Percentiles rank a stretch among this genome's conserved stretches.
These are phyloP conservation scores for Ibycter americanus DNA, from an alignment of 2,797 vertebrate species.

Conservation along the genomic window DNA sequence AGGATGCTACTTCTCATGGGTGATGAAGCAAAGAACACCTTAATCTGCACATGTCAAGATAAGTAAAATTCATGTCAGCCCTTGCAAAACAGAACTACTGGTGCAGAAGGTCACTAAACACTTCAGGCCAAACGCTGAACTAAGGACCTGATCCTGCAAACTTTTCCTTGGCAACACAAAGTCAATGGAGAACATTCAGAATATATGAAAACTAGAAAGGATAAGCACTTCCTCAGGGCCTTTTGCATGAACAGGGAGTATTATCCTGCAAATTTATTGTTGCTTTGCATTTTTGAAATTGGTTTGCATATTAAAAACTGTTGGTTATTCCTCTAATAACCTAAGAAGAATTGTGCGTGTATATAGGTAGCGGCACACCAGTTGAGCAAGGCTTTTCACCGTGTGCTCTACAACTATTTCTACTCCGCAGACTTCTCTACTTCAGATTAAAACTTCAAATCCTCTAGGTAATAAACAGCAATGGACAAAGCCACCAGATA, in stretches of 20 bases:
- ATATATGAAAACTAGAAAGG: neutral
- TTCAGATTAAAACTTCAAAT: neutral
- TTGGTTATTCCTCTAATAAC: neutral
- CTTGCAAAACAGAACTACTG: neutral
- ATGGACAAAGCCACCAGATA: neutral
- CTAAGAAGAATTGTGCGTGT: neutral
- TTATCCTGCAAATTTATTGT: neutral
- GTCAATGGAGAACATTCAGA: neutral
- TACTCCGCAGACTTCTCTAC: neutral
- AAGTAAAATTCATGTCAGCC: constrained; percentile 31
- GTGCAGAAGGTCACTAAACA: constrained; percentile 5
- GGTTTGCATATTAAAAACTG: neutral
- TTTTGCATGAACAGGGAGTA: neutral
- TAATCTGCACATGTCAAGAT: constrained; percentile 33
- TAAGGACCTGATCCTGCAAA: neutral
- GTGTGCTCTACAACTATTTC: neutral
- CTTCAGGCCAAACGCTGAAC: neutral
- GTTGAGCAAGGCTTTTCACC: neutral
- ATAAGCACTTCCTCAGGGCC: neutral
- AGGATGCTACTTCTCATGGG: constrained; percentile 33
- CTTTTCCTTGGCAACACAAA: neutral
- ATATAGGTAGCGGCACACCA: neutral
- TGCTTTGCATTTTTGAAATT: neutral
- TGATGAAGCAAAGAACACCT: constrained; percentile 52
- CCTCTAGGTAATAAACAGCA: neutral